phyloP scores from a whole-genome alignment of 2,113 vertebrate genomes.

The Amblyopsis rosae region DNA sequence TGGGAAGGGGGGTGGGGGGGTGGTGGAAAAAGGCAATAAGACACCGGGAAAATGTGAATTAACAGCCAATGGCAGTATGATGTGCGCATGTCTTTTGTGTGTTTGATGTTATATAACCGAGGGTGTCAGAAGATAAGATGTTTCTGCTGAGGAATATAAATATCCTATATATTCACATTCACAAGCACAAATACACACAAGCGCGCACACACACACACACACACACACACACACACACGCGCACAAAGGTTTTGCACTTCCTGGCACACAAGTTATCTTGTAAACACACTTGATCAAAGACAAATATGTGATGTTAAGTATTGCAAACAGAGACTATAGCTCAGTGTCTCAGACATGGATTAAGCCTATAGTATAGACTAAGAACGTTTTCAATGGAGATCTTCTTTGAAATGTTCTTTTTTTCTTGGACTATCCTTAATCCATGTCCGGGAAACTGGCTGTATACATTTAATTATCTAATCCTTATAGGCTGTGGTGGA shows the following conservation, averaged over 20 bases:
- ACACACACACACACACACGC: slow-evolving; percentile 8
- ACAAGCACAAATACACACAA: background rate
- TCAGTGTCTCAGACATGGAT: too few relatives aligned
- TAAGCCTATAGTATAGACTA: too few relatives aligned
- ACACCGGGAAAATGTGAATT: slow-evolving; percentile 37
- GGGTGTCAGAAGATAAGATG: background rate
- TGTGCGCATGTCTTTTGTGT: slow-evolving; percentile 29
- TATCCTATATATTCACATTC: background rate
- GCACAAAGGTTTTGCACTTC: background rate
- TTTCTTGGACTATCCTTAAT: too few relatives aligned
- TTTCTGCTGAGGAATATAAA: slow-evolving; percentile 6
- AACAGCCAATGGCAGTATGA: slow-evolving; percentile 23
- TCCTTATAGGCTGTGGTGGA: slow-evolving; percentile 46
- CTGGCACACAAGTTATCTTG: too few relatives aligned
- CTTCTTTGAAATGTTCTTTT: too few relatives aligned
- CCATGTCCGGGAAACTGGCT: too few relatives aligned
- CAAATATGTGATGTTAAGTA: slow-evolving; percentile 23
- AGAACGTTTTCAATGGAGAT: too few relatives aligned
- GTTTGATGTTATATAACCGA: slow-evolving; percentile 25
- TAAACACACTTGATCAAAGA: slow-evolving; percentile 26
- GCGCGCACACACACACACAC: slow-evolving; percentile 1
- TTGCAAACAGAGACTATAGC: slow-evolving; percentile 36
- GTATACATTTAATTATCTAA: slow-evolving; percentile 38
- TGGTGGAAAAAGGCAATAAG: background rate
- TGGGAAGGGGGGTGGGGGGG: background rate